Evolutionary conservation across 2,113 vertebrate genomes (phyloP), one percentile per base, ranked within the genome.

Genomic region (pig (Sus scrofa)): DNA sequence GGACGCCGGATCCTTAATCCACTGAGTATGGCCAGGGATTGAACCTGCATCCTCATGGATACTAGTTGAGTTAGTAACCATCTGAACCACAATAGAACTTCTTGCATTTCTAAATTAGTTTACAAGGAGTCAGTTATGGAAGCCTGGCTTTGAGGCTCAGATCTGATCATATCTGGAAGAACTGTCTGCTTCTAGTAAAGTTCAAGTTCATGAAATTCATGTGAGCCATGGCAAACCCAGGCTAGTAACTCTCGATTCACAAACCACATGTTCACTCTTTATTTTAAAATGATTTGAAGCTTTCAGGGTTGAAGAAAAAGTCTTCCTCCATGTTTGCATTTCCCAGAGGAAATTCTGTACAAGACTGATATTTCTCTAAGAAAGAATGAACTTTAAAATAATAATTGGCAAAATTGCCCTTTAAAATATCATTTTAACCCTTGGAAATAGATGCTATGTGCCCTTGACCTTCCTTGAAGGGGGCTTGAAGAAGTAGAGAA

Each of bases 251-350:
- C 16, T 44, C 1, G 32, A 19, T 60, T 78, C 50, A 86, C 32
- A 78, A 77, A 78, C 19, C 1, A 34, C 39, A 37, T 4, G 0
- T 34, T 50, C 75, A 1, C 10, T 26, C 19, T 78, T 96, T 44
- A 96, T 87, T 94, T 84, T 7, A 37, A 86, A 92, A 81, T n/a
- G 2, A 79, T 85, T 50, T 39, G 19, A 62, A 79, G 91, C 26
- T 65, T 83, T 97, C 56, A 74, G 39, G 6, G 1, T 26, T 79
- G 18, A 67, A 60, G 20, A 6, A 68, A 71, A 73, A 14, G 3
- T 13, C 30, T 54, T 34, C 14, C 52, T 79, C 77, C 58, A 8
- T 20, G 44, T 86, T 78, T 96, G 7, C 26, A 19, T 86, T 96
- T 88, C 14, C 14, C 34, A 58, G 32, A 84, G 62, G 62, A 87